phyloP scores from a whole-genome alignment of 2,113 vertebrate species.

The Lutjanus erythropterus region DNA sequence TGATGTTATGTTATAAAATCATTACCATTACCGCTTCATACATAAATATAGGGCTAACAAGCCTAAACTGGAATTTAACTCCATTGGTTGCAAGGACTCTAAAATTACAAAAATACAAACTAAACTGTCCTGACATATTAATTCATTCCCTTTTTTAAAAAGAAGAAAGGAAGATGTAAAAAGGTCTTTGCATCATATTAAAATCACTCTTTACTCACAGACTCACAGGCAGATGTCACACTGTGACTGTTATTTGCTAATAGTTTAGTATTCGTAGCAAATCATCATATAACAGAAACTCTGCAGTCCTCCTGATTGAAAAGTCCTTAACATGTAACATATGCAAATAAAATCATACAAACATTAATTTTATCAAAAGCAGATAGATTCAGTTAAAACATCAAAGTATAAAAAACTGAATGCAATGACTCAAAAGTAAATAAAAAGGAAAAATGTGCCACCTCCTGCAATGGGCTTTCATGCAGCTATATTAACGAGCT shows the following conservation, averaged over 20 bases:
- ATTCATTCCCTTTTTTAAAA: background rate
- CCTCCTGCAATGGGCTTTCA: slow-evolving; percentile 14
- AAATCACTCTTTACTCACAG: background rate
- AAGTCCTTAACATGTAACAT: background rate
- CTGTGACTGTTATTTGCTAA: background rate
- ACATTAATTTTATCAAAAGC: background rate
- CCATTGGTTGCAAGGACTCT: too few species aligned
- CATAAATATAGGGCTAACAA: too few species aligned
- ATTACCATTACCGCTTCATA: too few species aligned
- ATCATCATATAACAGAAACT: background rate
- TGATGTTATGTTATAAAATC: background rate
- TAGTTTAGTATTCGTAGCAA: background rate
- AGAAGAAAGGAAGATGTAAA: background rate
- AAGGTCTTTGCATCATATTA: background rate
- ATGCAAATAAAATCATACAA: background rate
- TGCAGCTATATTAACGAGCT: slow-evolving; percentile 49
- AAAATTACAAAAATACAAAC: background rate
- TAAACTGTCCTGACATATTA: background rate
- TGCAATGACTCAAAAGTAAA: background rate
- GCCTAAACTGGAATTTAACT: background rate
- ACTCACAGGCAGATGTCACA: background rate
- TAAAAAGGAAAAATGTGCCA: background rate
- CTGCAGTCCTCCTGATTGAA: background rate
- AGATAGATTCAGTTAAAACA: background rate
- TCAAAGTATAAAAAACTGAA: background rate